phyloP scores from a whole-genome alignment of 1,140 invertebrate species.

The Drosophila equinoxialis region DNA sequence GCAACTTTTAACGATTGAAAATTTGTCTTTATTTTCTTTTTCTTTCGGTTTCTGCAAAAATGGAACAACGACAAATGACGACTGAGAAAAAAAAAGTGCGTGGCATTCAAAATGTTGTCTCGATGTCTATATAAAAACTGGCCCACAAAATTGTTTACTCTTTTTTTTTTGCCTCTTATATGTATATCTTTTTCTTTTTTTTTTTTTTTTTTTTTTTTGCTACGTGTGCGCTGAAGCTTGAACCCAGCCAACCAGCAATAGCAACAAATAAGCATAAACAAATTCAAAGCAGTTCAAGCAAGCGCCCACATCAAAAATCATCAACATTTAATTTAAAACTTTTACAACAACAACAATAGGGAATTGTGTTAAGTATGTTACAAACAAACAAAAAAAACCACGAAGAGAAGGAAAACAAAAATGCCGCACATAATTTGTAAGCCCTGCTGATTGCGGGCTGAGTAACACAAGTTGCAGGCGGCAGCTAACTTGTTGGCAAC shows the following conservation, averaged over 20 bases:
- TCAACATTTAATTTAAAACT: conserved; percentile 66
- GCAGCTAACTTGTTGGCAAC: conserved; percentile 23
- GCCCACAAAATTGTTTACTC: conserved; percentile 47
- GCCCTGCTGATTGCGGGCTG: conserved; percentile 29
- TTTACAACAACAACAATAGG: conserved; percentile 26
- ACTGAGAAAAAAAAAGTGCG: conserved; percentile 48
- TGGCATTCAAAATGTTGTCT: conserved; percentile 34
- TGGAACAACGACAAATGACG: conserved; percentile 4
- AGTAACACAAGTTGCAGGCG: conserved; percentile 50
- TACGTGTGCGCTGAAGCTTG: conserved; percentile 67
- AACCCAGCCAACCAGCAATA: conserved; percentile 25
- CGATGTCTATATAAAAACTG: conserved; percentile 55
- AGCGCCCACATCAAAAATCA: conserved; percentile 72
- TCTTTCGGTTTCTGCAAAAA: conserved; percentile 10
- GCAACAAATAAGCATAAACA: conserved; percentile 66
- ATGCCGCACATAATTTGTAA: conserved; percentile 70
- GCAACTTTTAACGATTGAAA: not conserved
- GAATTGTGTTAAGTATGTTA: conserved; percentile 44
- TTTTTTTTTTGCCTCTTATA: conserved; percentile 11
- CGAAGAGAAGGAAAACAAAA: conserved; percentile 65
- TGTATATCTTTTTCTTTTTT: not conserved
- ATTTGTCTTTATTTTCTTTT: conserved; percentile 14
- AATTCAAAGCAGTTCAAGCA: conserved; percentile 69
- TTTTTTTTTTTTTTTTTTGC: not conserved
- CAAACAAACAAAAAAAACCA: conserved; percentile 22